Conservation (phyloP, 2,113 vertebrate genomes). For the Oncorhynchus gorbuscha region DNA sequence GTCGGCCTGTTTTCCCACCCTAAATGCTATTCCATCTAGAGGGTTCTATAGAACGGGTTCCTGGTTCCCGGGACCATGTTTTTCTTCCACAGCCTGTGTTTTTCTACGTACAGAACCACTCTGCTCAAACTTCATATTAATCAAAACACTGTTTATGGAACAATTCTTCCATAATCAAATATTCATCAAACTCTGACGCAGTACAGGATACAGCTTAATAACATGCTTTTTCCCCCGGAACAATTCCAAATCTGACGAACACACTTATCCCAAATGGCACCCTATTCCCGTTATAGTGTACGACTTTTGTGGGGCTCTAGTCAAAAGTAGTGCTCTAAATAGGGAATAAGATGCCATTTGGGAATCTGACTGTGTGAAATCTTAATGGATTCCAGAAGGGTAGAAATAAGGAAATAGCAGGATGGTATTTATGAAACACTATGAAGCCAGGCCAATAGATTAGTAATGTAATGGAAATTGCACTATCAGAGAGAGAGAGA, state of each 20-base stretch:
- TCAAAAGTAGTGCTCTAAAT: neutral
- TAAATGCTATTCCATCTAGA: conserved; percentile 28
- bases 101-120: neutral
- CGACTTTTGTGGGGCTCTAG: too few relatives aligned
- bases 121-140: neutral
- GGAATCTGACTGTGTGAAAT: neutral
- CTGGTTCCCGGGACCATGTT: neutral
- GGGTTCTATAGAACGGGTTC: neutral
- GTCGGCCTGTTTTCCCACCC: conserved; percentile 22
- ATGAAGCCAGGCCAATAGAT: conserved; percentile 44
- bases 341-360: neutral
- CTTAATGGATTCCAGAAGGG: neutral
- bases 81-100: neutral
- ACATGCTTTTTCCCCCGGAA: neutral
- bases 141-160: neutral
- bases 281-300: too few relatives aligned
- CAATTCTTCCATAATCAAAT: neutral
- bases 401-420: neutral
- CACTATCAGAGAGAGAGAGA: conserved; percentile 42
- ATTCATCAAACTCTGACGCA: neutral
- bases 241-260: neutral
- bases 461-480: conserved; percentile 47
- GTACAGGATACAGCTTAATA: neutral
- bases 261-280: too few relatives aligned
- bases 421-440: conserved; percentile 24